These are phyloP conservation scores for Sebastes umbrosus DNA, from an alignment of 2,797 vertebrate genomes.

Conservation along the genomic window DNA sequence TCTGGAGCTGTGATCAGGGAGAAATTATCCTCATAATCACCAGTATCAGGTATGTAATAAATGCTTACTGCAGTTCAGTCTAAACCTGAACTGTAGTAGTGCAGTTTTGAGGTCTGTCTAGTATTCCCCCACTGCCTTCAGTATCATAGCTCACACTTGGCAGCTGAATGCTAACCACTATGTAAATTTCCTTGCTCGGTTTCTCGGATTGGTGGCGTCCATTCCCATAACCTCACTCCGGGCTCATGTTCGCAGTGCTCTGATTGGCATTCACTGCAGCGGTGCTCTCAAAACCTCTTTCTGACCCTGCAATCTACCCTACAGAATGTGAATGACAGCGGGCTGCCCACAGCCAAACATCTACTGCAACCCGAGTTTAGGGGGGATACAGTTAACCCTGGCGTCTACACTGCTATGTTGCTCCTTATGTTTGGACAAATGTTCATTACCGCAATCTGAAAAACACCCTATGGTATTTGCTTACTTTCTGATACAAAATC, in stretches of 20 bases:
- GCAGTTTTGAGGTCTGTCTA: conserved; percentile 2
- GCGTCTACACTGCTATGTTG: neutral
- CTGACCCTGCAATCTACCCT: conserved; percentile 43
- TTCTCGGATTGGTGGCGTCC: conserved; percentile 38
- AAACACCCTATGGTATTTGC: neutral
- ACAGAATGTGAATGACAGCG: conserved; percentile 17
- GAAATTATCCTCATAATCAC: neutral
- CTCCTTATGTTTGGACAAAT: conserved; percentile 5
- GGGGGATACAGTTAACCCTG: neutral
- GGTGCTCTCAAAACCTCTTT: conserved; percentile 42
- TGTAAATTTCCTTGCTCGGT: conserved; percentile 34
- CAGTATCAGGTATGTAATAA: neutral
- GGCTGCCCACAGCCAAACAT: conserved; percentile 32
- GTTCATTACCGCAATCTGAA: conserved; percentile 18
- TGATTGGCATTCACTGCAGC: conserved; percentile 47
- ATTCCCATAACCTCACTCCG: conserved; percentile 35
- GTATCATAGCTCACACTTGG: conserved; percentile 28
- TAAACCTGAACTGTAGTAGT: neutral
- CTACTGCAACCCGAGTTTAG: conserved; percentile 18
- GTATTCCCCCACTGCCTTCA: conserved; percentile 1
- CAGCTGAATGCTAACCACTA: conserved; percentile 40
- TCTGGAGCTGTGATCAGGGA: neutral
- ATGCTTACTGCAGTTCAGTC: neutral
- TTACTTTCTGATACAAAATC: conserved; percentile 21
- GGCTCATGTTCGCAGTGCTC: conserved; percentile 38